Evolutionary conservation across 1,140 invertebrate genomes (phyloP), one percentile per base, ranked within the genome.

Genomic region (Drosophila prosaltans): DNA sequence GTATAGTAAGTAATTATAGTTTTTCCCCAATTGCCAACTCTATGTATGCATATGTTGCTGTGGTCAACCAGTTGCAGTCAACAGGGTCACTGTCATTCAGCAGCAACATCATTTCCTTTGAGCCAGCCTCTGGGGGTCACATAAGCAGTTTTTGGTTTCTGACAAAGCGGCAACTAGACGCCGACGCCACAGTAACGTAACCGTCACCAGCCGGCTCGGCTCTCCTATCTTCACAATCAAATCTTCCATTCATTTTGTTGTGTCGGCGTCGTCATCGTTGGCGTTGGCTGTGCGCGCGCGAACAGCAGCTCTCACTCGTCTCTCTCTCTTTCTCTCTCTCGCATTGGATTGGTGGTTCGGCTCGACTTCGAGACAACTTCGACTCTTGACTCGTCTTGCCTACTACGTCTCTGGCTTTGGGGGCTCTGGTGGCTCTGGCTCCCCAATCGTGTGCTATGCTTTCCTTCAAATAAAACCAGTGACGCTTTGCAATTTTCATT

Each of bases 401-500:
- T 9, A 11, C 9, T 40, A 2, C 39, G 39, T 10, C 39, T 40
- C 10, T 11, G 39, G 39, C 9, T 11, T 40, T 40, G 39, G 39
- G 8, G 6, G 36, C 58, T 60, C 30, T 32, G 61, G 5, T 32
- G 61, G 5, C 43, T 63, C 10, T 2, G 61, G 64, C 68, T 78
- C 76, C 76, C 76, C 76, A 75, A 75, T 78, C 72, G 61, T 64
- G 61, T 64, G 61, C 61, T 66, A 66, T 40, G 65, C 48, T 73
- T 79, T 79, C 74, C 77, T 79, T 79, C 71, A 57, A 80, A 78
- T 80, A 80, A 80, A 80, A 80, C 66, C 74, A 78, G 71, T 41
- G 78, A 16, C 66, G 69, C 67, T 80, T 81, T 78, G 75, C 78
- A 74, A 81, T 83, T 81, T 83, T 79, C 72, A 78, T 79, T 83